Percentiles rank a stretch among this genome's conserved stretches.
phyloP scores from a whole-genome alignment of 1,140 invertebrate genomes.

The Philopotamus ludificatus region DNA sequence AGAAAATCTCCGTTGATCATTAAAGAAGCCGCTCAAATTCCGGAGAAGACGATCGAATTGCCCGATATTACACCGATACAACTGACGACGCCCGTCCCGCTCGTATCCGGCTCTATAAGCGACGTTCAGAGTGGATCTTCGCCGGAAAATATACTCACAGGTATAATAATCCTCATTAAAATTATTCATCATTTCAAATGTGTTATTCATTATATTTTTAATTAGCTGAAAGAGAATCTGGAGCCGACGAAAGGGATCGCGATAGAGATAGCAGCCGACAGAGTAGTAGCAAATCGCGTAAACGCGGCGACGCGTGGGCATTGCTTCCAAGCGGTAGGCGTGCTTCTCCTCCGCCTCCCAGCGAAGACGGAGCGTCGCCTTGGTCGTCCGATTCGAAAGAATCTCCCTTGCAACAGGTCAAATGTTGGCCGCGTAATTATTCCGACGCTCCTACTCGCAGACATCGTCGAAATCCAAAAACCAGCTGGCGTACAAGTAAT shows the following conservation, averaged over 20 bases:
- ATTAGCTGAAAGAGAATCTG: slow-evolving; percentile 45
- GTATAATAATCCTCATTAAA: too few relatives aligned
- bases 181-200: background rate
- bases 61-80: slow-evolving; percentile 29
- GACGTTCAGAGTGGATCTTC: slow-evolving; percentile 61
- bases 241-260: slow-evolving; percentile 19
- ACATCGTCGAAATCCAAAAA: slow-evolving; percentile 36
- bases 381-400: slow-evolving; percentile 78
- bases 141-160: slow-evolving; percentile 57
- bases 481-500: slow-evolving; percentile 36
- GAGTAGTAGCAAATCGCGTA: slow-evolving; percentile 37
- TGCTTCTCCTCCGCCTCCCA: slow-evolving; percentile 46
- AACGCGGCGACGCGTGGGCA: slow-evolving; percentile 43
- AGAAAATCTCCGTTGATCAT: slow-evolving; percentile 51
- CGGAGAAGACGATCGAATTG: slow-evolving; percentile 31
- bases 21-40: slow-evolving; percentile 46
- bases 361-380: slow-evolving; percentile 63
- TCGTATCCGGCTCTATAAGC: slow-evolving; percentile 59
- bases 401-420: slow-evolving; percentile 41
- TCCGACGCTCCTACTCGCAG: slow-evolving; percentile 28
- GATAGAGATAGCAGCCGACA: slow-evolving; percentile 28
- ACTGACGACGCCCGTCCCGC: slow-evolving; percentile 45
- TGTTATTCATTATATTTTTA: slow-evolving; percentile 34
- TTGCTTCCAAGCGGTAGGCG: slow-evolving; percentile 42
- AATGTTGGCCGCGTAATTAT: slow-evolving; percentile 22